These are phyloP conservation scores for Metaphire vulgaris DNA, from an alignment of 1,140 invertebrate species.

Conservation along the genomic window DNA sequence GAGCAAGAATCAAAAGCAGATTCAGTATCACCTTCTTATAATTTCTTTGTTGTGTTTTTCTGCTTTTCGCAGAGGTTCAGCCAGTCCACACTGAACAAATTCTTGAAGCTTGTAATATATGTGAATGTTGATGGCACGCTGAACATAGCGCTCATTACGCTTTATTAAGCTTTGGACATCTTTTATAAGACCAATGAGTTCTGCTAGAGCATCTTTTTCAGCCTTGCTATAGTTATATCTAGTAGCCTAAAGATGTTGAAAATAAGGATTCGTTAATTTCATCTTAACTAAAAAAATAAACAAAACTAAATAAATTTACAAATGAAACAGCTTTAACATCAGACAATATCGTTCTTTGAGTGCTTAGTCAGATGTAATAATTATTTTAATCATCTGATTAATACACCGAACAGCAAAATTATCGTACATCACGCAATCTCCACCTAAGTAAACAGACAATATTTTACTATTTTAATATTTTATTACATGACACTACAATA, in stretches of 20 bases:
- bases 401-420: too few relatives aligned
- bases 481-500: too few relatives aligned
- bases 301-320: too few relatives aligned
- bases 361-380: neutral
- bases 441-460: too few relatives aligned
- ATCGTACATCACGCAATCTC: too few relatives aligned
- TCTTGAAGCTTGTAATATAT: slow-evolving; percentile 96
- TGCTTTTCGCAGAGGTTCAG: slow-evolving; percentile 90
- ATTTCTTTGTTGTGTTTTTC: slow-evolving; percentile 98
- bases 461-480: too few relatives aligned
- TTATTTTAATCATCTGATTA: too few relatives aligned
- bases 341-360: neutral
- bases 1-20: too few relatives aligned
- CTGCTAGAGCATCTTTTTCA: slow-evolving; percentile 96
- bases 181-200: slow-evolving; percentile 99
- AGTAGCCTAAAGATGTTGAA: slow-evolving; percentile 72
- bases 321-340: too few relatives aligned
- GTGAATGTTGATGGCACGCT: slow-evolving; percentile 84
- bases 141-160: slow-evolving; percentile 93
- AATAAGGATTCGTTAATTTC: too few relatives aligned
- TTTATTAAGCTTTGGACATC: slow-evolving; percentile 94
- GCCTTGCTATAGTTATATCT: slow-evolving; percentile 95
- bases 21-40: slow-evolving; percentile 57
- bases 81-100: slow-evolving; percentile 82
- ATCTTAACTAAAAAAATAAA: too few relatives aligned